These are phyloP conservation scores for Drosophila nigritarsus DNA, from an alignment of 2,888 invertebrate genomes.

Conservation along the genomic window DNA sequence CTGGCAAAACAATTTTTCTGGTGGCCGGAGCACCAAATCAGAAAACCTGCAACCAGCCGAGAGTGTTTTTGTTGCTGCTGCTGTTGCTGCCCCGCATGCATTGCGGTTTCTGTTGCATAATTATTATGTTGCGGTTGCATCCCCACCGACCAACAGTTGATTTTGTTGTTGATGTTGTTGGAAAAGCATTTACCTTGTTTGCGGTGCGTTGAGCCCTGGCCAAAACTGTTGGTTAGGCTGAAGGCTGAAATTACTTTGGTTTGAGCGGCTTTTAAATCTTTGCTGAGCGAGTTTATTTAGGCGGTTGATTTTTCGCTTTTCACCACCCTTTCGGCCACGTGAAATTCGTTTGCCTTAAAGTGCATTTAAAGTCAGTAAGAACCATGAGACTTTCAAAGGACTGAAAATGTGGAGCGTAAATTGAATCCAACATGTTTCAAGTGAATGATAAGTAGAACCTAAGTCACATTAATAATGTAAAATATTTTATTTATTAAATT, in stretches of 20 bases:
- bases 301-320: conserved; percentile 53
- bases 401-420: conserved; percentile 3
- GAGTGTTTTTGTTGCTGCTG: conserved; percentile 40
- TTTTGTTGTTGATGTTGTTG: conserved; percentile 69
- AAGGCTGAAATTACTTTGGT: conserved; percentile 73
- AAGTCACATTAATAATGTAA: not conserved
- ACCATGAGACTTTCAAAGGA: not conserved
- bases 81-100: conserved; percentile 69
- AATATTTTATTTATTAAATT: not conserved
- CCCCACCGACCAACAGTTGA: conserved; percentile 55
- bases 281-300: conserved; percentile 76
- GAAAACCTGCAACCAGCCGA: conserved; percentile 46
- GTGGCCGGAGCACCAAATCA: conserved; percentile 55
- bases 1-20: conserved; percentile 78
- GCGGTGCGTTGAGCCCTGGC: conserved; percentile 70
- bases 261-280: conserved; percentile 82
- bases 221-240: conserved; percentile 70
- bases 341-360: conserved; percentile 38
- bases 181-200: conserved; percentile 79
- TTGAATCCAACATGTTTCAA: conserved; percentile 4
- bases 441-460: not conserved
- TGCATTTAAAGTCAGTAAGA: conserved; percentile 25
- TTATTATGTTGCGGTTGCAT: conserved; percentile 78
- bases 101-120: conserved; percentile 81
- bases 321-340: not conserved